phyloP scores from a whole-genome alignment of 1,140 invertebrate species.

The Chrysomallon squamiferum region DNA sequence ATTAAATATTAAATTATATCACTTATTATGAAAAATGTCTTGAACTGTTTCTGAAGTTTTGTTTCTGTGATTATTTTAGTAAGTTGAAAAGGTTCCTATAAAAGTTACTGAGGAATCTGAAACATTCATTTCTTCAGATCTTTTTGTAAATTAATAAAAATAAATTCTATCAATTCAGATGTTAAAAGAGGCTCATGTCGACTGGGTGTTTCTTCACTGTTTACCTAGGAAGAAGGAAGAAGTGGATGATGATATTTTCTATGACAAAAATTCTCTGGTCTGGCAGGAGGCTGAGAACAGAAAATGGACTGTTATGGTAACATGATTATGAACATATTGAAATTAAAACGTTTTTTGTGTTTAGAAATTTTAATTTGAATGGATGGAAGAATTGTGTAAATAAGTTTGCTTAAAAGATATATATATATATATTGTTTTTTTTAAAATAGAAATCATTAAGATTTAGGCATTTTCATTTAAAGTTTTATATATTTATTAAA shows the following conservation, averaged over 20 bases:
- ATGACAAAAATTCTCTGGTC: constrained; percentile 38
- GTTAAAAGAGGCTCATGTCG: constrained; percentile 33
- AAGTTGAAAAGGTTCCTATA: too few species aligned
- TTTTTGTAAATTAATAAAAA: too few species aligned
- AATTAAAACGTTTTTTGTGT: too few species aligned
- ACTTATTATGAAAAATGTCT: too few species aligned
- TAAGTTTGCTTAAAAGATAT: too few species aligned
- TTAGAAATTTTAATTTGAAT: not conserved
- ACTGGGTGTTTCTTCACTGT: constrained; percentile 51
- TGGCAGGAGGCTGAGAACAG: constrained; percentile 54
- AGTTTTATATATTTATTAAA: not conserved
- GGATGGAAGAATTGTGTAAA: not conserved
- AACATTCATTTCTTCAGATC: too few species aligned
- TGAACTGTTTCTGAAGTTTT: too few species aligned
- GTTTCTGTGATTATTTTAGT: too few species aligned
- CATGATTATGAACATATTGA: too few species aligned
- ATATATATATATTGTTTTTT: not conserved
- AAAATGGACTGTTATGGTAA: constrained; percentile 54
- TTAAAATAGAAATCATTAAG: not conserved
- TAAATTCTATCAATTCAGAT: too few species aligned
- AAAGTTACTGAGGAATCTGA: too few species aligned
- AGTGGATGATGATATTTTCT: constrained; percentile 50
- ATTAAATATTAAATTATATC: too few species aligned
- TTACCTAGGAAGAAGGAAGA: constrained; percentile 43
- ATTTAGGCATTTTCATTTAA: not conserved